A percentile compares a stretch with the other conserved stretches of the same genome.
These are phyloP conservation scores for Oceanites oceanicus DNA, from an alignment of 2,113 vertebrate species.

Conservation along the genomic window DNA sequence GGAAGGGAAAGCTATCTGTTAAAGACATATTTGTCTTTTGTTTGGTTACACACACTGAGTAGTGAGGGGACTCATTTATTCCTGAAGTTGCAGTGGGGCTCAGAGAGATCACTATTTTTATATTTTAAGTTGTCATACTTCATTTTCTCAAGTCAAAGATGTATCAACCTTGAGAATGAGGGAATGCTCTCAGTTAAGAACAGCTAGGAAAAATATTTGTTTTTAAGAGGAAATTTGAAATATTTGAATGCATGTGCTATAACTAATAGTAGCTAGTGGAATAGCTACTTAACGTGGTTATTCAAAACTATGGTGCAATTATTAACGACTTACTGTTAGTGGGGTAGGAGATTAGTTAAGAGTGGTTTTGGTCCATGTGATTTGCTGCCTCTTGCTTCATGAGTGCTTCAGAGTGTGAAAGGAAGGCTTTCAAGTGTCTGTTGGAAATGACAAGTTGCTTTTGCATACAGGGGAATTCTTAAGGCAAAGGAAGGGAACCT, in stretches of 20 bases:
- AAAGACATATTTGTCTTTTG: not conserved
- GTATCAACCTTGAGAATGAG: not conserved
- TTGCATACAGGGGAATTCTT: not conserved
- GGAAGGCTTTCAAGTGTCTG: not conserved
- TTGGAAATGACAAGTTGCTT: not conserved
- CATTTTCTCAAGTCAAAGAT: not conserved
- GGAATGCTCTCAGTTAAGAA: not conserved
- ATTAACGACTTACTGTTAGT: not conserved
- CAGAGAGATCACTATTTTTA: not conserved
- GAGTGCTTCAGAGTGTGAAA: not conserved
- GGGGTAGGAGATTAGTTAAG: not conserved
- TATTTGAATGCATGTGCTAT: not conserved
- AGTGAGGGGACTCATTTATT: not conserved
- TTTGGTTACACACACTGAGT: not conserved
- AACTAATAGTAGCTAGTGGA: not conserved
- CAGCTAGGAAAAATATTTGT: not conserved
- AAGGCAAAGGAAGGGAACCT: not conserved
- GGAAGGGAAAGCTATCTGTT: not conserved
- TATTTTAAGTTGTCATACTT: not conserved
- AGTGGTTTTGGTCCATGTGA: not conserved
- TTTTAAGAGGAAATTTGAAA: not conserved
- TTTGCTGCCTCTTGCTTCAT: not conserved
- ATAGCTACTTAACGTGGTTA: not conserved
- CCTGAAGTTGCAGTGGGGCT: not conserved
- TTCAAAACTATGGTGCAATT: not conserved